Percentiles rank a stretch among this genome's conserved stretches.
Evolutionary conservation across 1,140 invertebrate species (phyloP).

Genomic region (Adoxophyes honmai): DNA sequence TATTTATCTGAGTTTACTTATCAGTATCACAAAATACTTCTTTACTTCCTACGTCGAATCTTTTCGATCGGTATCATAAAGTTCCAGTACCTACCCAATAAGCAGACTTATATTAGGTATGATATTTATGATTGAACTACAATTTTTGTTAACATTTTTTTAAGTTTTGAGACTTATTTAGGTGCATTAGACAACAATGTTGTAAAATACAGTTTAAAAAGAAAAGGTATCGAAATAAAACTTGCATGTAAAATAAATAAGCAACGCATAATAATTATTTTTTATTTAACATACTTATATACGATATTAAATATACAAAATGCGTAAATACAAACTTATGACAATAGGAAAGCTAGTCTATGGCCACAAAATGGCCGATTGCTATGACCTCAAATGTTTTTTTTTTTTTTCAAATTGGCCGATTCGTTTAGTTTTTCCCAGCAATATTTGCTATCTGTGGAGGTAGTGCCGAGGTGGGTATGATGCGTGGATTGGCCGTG

Average conservation of each 20-base stretch:
- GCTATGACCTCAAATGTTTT: not conserved
- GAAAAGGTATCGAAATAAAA: constrained; percentile 3
- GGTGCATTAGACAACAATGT: too few species aligned
- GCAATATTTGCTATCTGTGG: not conserved
- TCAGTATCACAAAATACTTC: too few species aligned
- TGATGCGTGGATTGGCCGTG: constrained; percentile 8
- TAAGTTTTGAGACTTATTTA: too few species aligned
- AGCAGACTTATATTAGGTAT: too few species aligned
- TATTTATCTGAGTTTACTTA: too few species aligned
- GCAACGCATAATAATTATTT: not conserved
- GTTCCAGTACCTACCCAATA: too few species aligned
- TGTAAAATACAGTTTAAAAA: too few species aligned
- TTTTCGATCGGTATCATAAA: too few species aligned
- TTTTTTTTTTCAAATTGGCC: not conserved
- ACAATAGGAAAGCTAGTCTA: not conserved
- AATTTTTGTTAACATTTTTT: too few species aligned
- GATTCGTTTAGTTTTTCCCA: not conserved
- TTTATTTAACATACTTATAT: constrained; percentile 1
- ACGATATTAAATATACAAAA: not conserved
- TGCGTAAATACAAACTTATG: not conserved
- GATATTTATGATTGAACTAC: too few species aligned
- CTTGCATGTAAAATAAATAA: constrained; percentile 5
- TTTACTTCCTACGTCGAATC: too few species aligned
- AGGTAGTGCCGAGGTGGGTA: constrained; percentile 11
- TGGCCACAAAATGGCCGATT: not conserved